Conservation (phyloP, 2,113 vertebrate genomes). For the Aix galericulata region DNA sequence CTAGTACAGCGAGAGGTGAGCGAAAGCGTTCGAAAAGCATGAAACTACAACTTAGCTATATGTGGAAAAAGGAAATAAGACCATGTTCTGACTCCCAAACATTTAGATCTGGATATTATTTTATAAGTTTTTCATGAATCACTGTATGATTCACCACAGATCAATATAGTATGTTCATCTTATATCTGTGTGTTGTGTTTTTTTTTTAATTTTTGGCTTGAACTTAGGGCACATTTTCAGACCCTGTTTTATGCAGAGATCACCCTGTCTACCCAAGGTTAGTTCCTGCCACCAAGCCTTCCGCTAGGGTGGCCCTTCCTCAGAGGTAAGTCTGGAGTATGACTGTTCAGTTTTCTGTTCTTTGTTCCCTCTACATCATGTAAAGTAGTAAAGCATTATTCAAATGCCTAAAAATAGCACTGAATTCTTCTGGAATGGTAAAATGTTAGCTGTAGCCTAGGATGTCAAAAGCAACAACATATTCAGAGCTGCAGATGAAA, state of each 20-base stretch:
- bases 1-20: neutral
- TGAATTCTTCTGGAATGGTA: neutral
- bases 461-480: neutral
- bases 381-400: neutral
- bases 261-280: neutral
- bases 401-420: neutral
- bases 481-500: neutral
- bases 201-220: neutral
- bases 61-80: neutral
- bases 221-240: neutral
- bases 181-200: no score
- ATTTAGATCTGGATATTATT: neutral
- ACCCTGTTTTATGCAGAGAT: neutral
- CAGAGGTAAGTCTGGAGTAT: neutral
- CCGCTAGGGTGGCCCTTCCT: neutral
- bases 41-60: neutral
- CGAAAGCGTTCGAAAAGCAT: neutral
- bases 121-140: neutral
- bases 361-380: neutral
- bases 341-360: neutral
- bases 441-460: neutral
- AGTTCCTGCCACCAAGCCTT: neutral
- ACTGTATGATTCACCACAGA: neutral
- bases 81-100: rapidly evolving
- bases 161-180: neutral